A percentile compares a stretch with the other conserved stretches of the same genome.
These are phyloP conservation scores for Morinoia aosen DNA, from an alignment of 2,888 invertebrate genomes.

Conservation along the genomic window DNA sequence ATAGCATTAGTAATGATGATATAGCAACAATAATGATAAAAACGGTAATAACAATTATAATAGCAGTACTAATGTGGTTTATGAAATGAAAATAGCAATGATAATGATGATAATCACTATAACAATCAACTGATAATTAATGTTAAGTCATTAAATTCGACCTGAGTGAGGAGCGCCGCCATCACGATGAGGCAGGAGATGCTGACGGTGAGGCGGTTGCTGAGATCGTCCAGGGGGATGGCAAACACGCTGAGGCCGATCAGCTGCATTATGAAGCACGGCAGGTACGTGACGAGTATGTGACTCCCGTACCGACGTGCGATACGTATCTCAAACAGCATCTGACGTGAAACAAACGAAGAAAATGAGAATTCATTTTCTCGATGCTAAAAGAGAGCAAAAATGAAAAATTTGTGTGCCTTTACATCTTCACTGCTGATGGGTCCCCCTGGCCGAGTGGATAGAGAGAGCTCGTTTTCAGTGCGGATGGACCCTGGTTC, in stretches of 20 bases:
- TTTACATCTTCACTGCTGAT: neutral
- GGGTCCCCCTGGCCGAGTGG: neutral
- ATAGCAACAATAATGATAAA: too few relatives aligned
- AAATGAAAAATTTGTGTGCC: neutral
- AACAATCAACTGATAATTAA: too few relatives aligned
- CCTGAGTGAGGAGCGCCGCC: conserved; percentile 51
- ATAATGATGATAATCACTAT: too few relatives aligned
- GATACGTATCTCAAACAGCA: conserved; percentile 51
- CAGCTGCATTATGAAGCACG: conserved; percentile 57
- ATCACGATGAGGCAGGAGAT: conserved; percentile 63
- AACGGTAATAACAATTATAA: too few relatives aligned
- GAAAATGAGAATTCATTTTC: neutral
- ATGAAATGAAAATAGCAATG: too few relatives aligned
- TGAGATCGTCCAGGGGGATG: conserved; percentile 58
- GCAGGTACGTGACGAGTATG: conserved; percentile 56
- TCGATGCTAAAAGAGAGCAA: neutral
- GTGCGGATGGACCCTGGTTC: neutral
- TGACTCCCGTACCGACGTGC: conserved; percentile 55
- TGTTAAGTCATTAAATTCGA: neutral
- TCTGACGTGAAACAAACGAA: neutral
- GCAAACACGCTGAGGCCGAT: conserved; percentile 59
- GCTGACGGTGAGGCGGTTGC: conserved; percentile 57
- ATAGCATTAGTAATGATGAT: too few relatives aligned
- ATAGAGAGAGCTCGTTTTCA: neutral
- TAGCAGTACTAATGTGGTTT: too few relatives aligned